Conservation (phyloP, 1,140 invertebrate species). For the Aporrectodea caliginosa region DNA sequence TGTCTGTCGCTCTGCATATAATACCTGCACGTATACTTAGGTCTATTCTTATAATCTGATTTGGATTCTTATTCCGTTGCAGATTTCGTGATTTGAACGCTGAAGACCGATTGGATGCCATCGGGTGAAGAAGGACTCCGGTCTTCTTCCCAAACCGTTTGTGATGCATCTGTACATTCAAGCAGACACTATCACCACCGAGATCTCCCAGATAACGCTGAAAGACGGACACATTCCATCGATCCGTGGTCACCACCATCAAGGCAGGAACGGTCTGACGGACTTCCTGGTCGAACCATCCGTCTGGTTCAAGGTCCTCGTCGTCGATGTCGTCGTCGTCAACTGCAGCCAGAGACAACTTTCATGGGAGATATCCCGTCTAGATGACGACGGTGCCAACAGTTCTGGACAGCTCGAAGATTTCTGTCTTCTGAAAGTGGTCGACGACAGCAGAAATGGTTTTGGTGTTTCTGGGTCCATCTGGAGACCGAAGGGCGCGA, state of each 20-base stretch:
- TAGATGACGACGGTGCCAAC: neutral
- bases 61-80: too few relatives aligned
- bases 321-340: neutral
- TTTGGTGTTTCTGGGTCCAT: neutral
- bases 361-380: neutral
- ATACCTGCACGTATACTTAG: too few relatives aligned
- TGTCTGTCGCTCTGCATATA: too few relatives aligned
- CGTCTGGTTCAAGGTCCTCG: neutral
- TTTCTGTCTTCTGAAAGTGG: neutral
- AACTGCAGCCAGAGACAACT: neutral
- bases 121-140: too few relatives aligned
- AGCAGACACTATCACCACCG: neutral
- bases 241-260: neutral
- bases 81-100: too few relatives aligned
- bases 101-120: too few relatives aligned
- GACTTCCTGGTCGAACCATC: neutral
- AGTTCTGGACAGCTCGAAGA: neutral
- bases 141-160: too few relatives aligned
- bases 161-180: neutral
- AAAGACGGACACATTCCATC: neutral
- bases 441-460: neutral
- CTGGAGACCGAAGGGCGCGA: too few relatives aligned
- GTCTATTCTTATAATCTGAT: too few relatives aligned
- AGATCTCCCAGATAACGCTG: neutral
- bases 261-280: too few relatives aligned